Evolutionary conservation across 2,888 invertebrate genomes (phyloP).

Genomic region (Limnephilus auricula): DNA sequence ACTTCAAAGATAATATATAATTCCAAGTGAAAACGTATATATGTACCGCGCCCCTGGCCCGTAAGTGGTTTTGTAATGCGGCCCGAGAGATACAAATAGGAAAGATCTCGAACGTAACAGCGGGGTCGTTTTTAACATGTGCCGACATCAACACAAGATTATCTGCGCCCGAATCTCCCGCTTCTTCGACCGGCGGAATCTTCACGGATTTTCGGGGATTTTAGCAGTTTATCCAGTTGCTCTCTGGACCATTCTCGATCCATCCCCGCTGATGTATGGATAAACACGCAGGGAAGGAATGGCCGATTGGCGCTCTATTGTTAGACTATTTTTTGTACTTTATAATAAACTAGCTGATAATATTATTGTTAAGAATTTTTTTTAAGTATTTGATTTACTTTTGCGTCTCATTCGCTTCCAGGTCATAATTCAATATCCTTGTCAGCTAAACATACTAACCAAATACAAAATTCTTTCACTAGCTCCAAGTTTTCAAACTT

Average conservation of each 20-base stretch:
- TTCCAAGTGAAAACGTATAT: neutral
- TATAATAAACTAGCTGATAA: neutral
- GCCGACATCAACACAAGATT: slow-evolving; percentile 63
- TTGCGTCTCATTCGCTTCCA: no score
- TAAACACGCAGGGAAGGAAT: neutral
- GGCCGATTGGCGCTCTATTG: neutral
- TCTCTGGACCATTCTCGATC: slow-evolving; percentile 51
- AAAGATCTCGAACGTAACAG: slow-evolving; percentile 53
- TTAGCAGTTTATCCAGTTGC: slow-evolving; percentile 53
- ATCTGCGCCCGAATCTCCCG: slow-evolving; percentile 41
- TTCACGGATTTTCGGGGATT: slow-evolving; percentile 62
- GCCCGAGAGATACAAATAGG: slow-evolving; percentile 59
- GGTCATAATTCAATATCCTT: no score
- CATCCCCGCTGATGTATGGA: neutral
- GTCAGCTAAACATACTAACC: no score
- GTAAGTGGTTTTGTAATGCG: slow-evolving; percentile 41
- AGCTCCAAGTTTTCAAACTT: no score
- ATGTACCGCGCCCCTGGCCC: neutral
- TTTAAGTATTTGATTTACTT: no score
- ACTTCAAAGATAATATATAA: neutral
- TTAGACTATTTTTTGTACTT: neutral
- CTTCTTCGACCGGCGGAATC: slow-evolving; percentile 50
- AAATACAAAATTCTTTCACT: no score
- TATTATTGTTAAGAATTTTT: no score
- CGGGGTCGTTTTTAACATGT: slow-evolving; percentile 41